These are phyloP conservation scores for Sus cebifrons DNA, from an alignment of 2,797 vertebrate genomes.

Conservation along the genomic window DNA sequence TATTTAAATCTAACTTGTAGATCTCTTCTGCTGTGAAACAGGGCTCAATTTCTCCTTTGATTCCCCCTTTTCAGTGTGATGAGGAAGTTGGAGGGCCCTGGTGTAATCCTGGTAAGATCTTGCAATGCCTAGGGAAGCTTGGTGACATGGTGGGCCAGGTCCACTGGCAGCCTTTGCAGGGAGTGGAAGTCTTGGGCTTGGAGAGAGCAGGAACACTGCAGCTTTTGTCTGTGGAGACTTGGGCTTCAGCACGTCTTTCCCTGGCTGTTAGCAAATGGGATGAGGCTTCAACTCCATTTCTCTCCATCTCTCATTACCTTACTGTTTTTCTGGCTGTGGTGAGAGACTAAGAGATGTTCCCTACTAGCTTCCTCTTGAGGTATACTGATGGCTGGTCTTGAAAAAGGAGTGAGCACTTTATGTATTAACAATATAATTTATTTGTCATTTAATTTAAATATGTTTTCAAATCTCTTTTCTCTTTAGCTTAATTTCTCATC, in stretches of 20 bases:
- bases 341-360: slow-evolving; percentile 13
- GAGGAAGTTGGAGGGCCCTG: neutral
- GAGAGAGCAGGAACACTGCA: neutral
- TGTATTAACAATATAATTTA: slow-evolving; percentile 23
- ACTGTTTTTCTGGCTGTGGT: slow-evolving; percentile 15
- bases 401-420: neutral
- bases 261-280: neutral
- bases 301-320: neutral
- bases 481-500: slow-evolving; percentile 54
- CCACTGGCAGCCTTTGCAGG: neutral
- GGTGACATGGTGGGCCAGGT: neutral
- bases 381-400: neutral
- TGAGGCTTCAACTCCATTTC: neutral
- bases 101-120: slow-evolving; percentile 8
- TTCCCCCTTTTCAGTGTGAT: neutral
- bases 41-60: slow-evolving; percentile 44
- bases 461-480: slow-evolving; percentile 7
- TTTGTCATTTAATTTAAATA: slow-evolving; percentile 49
- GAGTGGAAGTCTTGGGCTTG: neutral
- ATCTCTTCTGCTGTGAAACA: neutral
- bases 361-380: slow-evolving; percentile 37
- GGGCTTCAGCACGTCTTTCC: neutral
- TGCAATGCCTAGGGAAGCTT: slow-evolving; percentile 6
- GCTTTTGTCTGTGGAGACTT: neutral
- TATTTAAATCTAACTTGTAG: slow-evolving; percentile 55